Base-by-base conservation (phyloP, 2,113 vertebrate species). In the Hemiprocne comata region DNA sequence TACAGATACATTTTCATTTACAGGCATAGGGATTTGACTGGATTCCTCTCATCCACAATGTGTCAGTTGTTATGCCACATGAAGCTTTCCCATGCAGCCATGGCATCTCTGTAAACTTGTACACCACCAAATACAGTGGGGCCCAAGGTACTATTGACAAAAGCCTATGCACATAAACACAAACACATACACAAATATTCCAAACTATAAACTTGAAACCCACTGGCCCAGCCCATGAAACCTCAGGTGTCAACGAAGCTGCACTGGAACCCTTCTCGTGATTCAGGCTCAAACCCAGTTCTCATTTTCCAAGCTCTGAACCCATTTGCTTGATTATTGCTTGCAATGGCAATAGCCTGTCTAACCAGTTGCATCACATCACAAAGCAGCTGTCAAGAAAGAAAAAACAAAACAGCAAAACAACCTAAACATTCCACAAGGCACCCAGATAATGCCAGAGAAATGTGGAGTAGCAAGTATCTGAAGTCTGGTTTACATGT, bases 21-120 rank as follows among this genome's bases (percentile, higher is more conserved):
- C 3, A 7, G 14, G 4, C 5, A 1, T 5, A 46, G 1, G 34
- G 48, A 61, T 38, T 3, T 5, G 6, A 36, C 0, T 3, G 38
- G 24, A 74, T 44, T 24, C 6, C 60, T 53, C 60, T 60, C 46
- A 6, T n/a, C 17, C 50, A 6, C 3, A 2, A 13, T 11, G 17
- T 67, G 34, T 20, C 57, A 54, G 57, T 20, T 61, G 24, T 2
- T 31, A 11, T 5, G 7, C 21, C 65, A 50, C 46, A 8, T 1
- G 18, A 15, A 75, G 54, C 42, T 31, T 31, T 33, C 50, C 29
- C 46, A 87, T 31, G n/a, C 50, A 80, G 40, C 44, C 48, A 6
- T 0, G 9, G 69, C 23, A 77, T 26, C 54, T 89, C 36, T 44
- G 11, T 7, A 3, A 78, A 40, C 61, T 11, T 55, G 60, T 7